Percentiles rank a stretch among this genome's conserved stretches.
Conservation (phyloP, 1,140 invertebrate species). For the Apis florea region DNA sequence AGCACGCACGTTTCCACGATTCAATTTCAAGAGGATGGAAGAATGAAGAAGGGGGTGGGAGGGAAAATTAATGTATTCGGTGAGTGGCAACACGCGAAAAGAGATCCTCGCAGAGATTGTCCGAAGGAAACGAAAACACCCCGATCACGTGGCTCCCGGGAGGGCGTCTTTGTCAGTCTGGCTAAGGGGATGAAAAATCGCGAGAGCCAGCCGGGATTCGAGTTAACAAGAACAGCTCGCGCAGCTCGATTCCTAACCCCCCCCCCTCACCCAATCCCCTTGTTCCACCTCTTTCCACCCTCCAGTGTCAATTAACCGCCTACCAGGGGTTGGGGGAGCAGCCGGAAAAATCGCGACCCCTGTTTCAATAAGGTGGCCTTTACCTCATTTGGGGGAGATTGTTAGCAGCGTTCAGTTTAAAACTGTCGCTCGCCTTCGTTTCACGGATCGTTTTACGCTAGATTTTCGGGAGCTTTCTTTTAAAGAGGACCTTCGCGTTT, state of each 20-base stretch:
- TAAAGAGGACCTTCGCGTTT: slow-evolving; percentile 31
- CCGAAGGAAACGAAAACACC: slow-evolving; percentile 70
- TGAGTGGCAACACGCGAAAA: slow-evolving; percentile 54
- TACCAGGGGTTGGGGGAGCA: slow-evolving; percentile 56
- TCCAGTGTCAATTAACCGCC: slow-evolving; percentile 80
- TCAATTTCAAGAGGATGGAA: slow-evolving; percentile 16
- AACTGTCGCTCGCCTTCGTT: slow-evolving; percentile 72
- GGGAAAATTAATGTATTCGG: slow-evolving; percentile 55
- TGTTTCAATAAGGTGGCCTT: slow-evolving; percentile 81
- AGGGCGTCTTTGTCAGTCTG: slow-evolving; percentile 68
- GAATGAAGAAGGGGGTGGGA: background rate
- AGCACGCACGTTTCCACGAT: background rate
- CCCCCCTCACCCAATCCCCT: background rate
- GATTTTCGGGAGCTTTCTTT: slow-evolving; percentile 71
- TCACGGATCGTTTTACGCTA: slow-evolving; percentile 75
- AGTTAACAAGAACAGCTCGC: slow-evolving; percentile 79
- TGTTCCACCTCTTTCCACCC: slow-evolving; percentile 64
- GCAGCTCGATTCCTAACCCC: slow-evolving; percentile 63
- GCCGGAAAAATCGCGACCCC: slow-evolving; percentile 80
- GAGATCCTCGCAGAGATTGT: slow-evolving; percentile 73
- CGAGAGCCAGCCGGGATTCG: slow-evolving; percentile 73
- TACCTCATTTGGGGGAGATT: slow-evolving; percentile 80
- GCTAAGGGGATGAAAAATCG: slow-evolving; percentile 79
- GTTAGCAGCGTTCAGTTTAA: slow-evolving; percentile 78
- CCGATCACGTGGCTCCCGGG: slow-evolving; percentile 66